Evolutionary conservation across 1,140 invertebrate species (phyloP).

Genomic region (Scaptomyza montana): DNA sequence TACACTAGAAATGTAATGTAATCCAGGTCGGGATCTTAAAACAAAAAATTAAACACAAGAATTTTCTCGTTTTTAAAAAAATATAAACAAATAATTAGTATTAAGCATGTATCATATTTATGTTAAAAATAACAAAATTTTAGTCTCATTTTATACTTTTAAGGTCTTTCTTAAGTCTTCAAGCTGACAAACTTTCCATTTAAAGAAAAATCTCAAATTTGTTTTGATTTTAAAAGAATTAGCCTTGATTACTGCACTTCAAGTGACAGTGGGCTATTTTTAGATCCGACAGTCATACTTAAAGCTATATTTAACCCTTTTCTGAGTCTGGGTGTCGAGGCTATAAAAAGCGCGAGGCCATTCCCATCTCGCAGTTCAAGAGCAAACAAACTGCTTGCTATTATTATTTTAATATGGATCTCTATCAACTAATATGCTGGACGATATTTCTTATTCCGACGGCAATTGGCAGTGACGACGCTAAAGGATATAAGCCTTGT

Average conservation of each 20-base stretch:
- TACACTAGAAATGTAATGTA: neutral
- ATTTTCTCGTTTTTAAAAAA: too few species aligned
- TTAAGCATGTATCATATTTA: too few species aligned
- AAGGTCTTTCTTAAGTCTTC: neutral
- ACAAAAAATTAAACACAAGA: too few species aligned
- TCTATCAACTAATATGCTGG: constrained; percentile 3
- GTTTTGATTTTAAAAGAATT: neutral
- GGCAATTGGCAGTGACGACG: neutral
- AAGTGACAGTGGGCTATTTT: constrained; percentile 50
- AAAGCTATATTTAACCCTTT: constrained; percentile 62
- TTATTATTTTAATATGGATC: constrained; percentile 2
- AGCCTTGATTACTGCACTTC: neutral
- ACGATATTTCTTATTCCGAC: constrained; percentile 4
- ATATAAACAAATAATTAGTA: too few species aligned
- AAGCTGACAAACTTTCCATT: neutral
- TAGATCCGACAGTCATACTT: constrained; percentile 34
- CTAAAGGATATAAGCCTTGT: constrained; percentile 34
- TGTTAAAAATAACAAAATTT: too few species aligned
- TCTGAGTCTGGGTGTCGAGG: constrained; percentile 3
- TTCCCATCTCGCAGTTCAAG: constrained; percentile 29
- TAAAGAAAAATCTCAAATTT: neutral
- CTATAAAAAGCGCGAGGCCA: constrained; percentile 57
- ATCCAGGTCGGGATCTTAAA: too few species aligned
- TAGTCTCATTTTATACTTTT: too few species aligned
- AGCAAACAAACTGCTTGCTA: constrained; percentile 17